Evolutionary conservation across 1,140 invertebrate species (phyloP), one percentile per base, ranked within the genome.

Genomic region (Globodera rostochiensis): DNA sequence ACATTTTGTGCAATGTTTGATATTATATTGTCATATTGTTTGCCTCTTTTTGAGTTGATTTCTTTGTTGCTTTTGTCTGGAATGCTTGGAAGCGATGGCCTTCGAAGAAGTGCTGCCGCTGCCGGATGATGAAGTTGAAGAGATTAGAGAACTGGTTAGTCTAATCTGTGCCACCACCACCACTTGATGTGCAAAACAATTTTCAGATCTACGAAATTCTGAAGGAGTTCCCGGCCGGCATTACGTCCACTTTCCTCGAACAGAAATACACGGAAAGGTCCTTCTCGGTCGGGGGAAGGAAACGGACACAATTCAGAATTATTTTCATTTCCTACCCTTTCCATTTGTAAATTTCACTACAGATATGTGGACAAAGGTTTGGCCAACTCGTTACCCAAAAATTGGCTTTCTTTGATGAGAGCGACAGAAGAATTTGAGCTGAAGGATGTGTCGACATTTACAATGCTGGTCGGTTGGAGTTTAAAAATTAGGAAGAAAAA

Each of bases 321-420:
- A 66, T 25, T 50, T 36, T 36, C 36, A 36, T 36, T 36, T 36
- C 2, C 3, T 36, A 36, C 36, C 36, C 36, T 36, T 36, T 36
- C 3, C 36, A 36, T 36, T 36, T 36, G 36, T 36, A 46, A 36
- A 11, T 79, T 82, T 66, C 60, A 36, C 53, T 57, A 25, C 6
- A 82, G 81, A 81, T 82, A 80, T 66, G 81, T 82, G 70, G n/a
- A 82, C 74, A 80, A 57, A n/a, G 79, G 79, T 11, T 73, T 82
- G 46, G 80, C 80, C 25, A 80, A 36, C 7, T 25, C 36, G n/a
- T 69, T 82, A 49, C 76, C 81, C 13, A 80, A 3, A 53, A 79
- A 82, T 70, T 82, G 81, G 81, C 80, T 82, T 19, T 15, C 46
- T 21, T 64, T 74, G 36, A 21, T 82, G 64, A 67, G 74, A 4